These are phyloP conservation scores for Actinostola sp. DNA, from an alignment of 92 coral and sea anemone genomes.

Conservation along the genomic window DNA sequence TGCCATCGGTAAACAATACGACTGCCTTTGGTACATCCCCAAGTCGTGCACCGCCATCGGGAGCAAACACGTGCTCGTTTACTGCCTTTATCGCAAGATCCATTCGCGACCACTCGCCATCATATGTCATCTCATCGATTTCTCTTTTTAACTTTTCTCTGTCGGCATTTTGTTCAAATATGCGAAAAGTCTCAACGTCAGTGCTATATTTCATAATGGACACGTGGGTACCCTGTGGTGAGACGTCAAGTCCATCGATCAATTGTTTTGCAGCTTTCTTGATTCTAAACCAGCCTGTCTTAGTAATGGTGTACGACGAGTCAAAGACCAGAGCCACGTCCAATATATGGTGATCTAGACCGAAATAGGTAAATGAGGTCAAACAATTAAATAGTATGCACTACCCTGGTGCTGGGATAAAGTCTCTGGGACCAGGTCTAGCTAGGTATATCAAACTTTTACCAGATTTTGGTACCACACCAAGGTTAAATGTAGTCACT, in stretches of 20 bases:
- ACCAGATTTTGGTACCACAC: too few relatives aligned
- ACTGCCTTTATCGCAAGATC: constrained; percentile 52
- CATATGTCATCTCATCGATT: constrained; percentile 26
- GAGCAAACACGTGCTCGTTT: constrained; percentile 33
- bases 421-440: too few relatives aligned
- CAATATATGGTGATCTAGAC: constrained; percentile 35
- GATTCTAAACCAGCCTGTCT: constrained; percentile 46
- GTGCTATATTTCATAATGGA: constrained; percentile 50
- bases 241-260: constrained; percentile 40
- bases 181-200: constrained; percentile 26
- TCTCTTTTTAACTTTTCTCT: constrained; percentile 34
- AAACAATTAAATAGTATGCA: neutral
- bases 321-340: constrained; percentile 59
- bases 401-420: too few relatives aligned
- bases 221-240: constrained; percentile 50
- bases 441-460: too few relatives aligned
- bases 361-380: neutral
- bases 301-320: constrained; percentile 53
- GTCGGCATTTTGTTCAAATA: constrained; percentile 41
- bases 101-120: constrained; percentile 57
- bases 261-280: constrained; percentile 41
- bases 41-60: constrained; percentile 33
- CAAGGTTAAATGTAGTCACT: neutral
- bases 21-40: constrained; percentile 47
- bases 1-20: constrained; percentile 52